These are phyloP conservation scores for Belonocnema kinseyi DNA, from an alignment of 1,140 invertebrate species.

Conservation along the genomic window DNA sequence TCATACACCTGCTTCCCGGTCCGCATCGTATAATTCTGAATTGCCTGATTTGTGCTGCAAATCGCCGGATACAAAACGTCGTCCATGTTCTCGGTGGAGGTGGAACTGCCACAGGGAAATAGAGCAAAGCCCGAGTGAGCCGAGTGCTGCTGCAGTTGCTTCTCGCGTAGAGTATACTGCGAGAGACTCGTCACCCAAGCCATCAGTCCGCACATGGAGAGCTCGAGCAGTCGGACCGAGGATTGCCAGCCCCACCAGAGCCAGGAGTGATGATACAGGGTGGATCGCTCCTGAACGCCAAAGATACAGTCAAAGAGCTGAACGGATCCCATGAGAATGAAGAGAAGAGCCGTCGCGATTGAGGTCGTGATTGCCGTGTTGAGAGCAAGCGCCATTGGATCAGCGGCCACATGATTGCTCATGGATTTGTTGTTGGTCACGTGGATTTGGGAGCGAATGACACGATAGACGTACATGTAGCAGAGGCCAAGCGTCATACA, in stretches of 20 bases:
- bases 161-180: slow-evolving; percentile 73
- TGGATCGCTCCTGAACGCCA: slow-evolving; percentile 79
- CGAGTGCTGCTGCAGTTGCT: slow-evolving; percentile 72
- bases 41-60: slow-evolving; percentile 89
- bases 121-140: slow-evolving; percentile 83
- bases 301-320: slow-evolving; percentile 88
- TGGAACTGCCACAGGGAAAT: slow-evolving; percentile 85
- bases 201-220: slow-evolving; percentile 87
- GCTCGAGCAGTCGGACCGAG: slow-evolving; percentile 87
- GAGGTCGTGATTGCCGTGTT: slow-evolving; percentile 90
- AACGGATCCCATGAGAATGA: slow-evolving; percentile 86
- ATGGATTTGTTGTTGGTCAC: slow-evolving; percentile 64
- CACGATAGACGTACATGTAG: slow-evolving; percentile 88
- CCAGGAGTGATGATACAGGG: slow-evolving; percentile 80
- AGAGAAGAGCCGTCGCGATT: slow-evolving; percentile 88
- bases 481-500: slow-evolving; percentile 87
- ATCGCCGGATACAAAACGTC: slow-evolving; percentile 85
- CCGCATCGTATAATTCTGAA: slow-evolving; percentile 87
- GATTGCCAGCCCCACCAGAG: slow-evolving; percentile 93
- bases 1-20: slow-evolving; percentile 87
- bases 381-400: slow-evolving; percentile 71
- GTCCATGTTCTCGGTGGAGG: slow-evolving; percentile 81
- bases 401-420: slow-evolving; percentile 65
- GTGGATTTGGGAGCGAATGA: slow-evolving; percentile 68
- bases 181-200: slow-evolving; percentile 87